phyloP scores from a whole-genome alignment of 2,888 invertebrate genomes.

The Melanophora roralis region DNA sequence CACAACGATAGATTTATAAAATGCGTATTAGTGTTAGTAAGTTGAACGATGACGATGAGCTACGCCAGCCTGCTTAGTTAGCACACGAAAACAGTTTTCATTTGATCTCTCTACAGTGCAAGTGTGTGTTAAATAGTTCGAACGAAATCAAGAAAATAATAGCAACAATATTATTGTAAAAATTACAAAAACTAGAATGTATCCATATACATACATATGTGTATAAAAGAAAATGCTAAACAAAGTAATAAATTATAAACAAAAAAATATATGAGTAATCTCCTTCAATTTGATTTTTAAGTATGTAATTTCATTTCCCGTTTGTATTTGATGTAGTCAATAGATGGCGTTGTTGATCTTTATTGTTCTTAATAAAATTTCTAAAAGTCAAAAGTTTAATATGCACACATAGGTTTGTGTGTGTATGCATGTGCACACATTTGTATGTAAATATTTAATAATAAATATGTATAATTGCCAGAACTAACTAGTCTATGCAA shows the following conservation, averaged over 20 bases:
- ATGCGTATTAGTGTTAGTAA: constrained; percentile 28
- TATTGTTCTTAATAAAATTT: not conserved
- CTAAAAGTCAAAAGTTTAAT: not conserved
- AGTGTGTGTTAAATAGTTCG: constrained; percentile 53
- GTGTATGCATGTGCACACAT: constrained; percentile 4
- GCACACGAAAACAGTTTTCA: constrained; percentile 58
- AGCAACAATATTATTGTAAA: constrained; percentile 27
- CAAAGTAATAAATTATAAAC: not conserved
- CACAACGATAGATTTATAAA: constrained; percentile 3
- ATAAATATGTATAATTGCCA: too few species aligned
- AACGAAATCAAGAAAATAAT: constrained; percentile 25
- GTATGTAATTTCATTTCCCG: constrained; percentile 27
- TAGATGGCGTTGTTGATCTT: constrained; percentile 36
- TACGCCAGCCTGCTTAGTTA: constrained; percentile 57
- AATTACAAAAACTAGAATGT: not conserved
- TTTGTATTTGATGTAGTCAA: not conserved
- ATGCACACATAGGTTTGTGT: constrained; percentile 1
- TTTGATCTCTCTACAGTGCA: constrained; percentile 61
- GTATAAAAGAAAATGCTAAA: not conserved
- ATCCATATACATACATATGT: not conserved
- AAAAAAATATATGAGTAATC: too few species aligned
- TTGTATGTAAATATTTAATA: not conserved
- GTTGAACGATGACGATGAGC: constrained; percentile 46
- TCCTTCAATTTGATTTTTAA: too few species aligned
- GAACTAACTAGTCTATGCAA: too few species aligned